Base-by-base conservation (phyloP, 2,113 vertebrate genomes). In the Tachuris rubrigastra region DNA sequence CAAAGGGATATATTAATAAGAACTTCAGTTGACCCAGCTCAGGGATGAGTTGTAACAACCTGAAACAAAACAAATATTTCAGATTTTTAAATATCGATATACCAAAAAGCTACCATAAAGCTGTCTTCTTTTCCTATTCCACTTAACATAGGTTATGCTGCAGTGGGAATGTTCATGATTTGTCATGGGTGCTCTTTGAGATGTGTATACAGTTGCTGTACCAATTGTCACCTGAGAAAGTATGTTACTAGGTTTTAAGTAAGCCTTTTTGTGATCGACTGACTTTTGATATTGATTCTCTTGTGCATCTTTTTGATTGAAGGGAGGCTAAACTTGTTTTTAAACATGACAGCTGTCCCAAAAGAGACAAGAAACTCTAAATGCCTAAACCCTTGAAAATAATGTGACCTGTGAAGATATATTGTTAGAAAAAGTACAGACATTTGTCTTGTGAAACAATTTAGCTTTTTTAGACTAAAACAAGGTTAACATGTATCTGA, bases 381-480 rank as follows among this genome's bases (percentile, higher is more conserved):
- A 93, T 89, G 12, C 77, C 55, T 94, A 66, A 96, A 89, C 20
- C 6, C 50, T 94, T 94, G 82, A 96, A 97, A 96, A 91, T 77
- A 85, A 90, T 15, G 8, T 92, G 74, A 95, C 28, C 14, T 63
- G 19, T 31, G 25, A 16, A 62, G 58, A 79, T 10, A 65, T 59
- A 46, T 39, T 82, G 65, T 56, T 87, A 71, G 90, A 89, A 76
- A 85, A 85, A 78, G 47, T 31, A 60, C 1, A 1, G 93, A 41
- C 83, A 91, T 95, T 97, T 96, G 52, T 93, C 91, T 91, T 84
- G 56, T 95, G 91, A 92, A 95, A 89, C 22, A 21, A 91, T 94
- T 96, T 53, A 62, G 35, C 4, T 77, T 91, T 94, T 94, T 96
- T 80, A 95, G 66, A 71, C 67, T 62, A 94, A 92, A 96, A 85